These are phyloP conservation scores for Eristalis pertinax DNA, from an alignment of 2,888 invertebrate genomes.

Conservation along the genomic window DNA sequence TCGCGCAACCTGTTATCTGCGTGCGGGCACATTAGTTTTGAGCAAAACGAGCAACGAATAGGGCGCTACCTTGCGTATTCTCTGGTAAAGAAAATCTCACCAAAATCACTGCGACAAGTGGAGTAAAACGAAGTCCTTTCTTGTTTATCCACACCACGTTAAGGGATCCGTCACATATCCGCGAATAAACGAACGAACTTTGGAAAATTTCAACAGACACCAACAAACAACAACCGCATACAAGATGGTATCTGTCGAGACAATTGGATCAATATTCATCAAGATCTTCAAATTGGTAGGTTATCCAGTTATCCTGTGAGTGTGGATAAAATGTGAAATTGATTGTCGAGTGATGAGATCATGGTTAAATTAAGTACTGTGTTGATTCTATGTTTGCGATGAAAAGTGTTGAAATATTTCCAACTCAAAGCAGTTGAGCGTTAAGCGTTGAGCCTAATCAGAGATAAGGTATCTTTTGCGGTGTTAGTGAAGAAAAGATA, in stretches of 20 bases:
- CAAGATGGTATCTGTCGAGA: constrained; percentile 91
- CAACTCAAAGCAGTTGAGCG: not conserved
- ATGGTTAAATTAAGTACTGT: constrained; percentile 6
- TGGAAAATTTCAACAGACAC: constrained; percentile 18
- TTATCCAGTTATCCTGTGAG: constrained; percentile 37
- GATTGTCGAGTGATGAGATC: constrained; percentile 10
- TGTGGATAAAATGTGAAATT: not conserved
- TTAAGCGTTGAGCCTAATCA: constrained; percentile 24
- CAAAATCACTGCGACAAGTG: constrained; percentile 45
- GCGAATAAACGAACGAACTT: not conserved
- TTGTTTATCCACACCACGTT: not conserved
- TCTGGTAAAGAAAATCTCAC: not conserved
- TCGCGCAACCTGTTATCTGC: constrained; percentile 63
- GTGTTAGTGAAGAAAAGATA: constrained; percentile 22
- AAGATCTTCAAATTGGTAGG: constrained; percentile 91
- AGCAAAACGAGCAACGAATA: constrained; percentile 57
- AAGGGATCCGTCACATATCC: not conserved
- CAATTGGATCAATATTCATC: constrained; percentile 90
- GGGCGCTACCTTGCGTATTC: constrained; percentile 15
- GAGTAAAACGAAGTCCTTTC: not conserved
- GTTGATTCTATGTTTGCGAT: not conserved
- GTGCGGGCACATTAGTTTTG: constrained; percentile 34
- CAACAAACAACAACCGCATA: not conserved
- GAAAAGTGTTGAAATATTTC: constrained; percentile 32
- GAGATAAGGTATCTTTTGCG: constrained; percentile 54